A percentile compares a stretch with the other conserved stretches of the same genome.
Conservation (phyloP, 2,888 invertebrate species). For the Dicyrtoma fusca region DNA sequence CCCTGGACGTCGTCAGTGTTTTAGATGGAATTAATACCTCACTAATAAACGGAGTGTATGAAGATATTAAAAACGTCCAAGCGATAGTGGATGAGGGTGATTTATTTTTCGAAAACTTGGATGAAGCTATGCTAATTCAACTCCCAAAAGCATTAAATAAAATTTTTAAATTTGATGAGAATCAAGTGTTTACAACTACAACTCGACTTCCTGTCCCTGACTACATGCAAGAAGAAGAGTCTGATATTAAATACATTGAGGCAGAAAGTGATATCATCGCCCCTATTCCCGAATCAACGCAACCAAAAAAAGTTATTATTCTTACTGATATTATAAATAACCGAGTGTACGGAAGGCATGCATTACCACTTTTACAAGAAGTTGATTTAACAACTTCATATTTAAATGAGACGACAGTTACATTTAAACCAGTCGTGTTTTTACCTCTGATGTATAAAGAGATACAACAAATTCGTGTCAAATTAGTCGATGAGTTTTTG, state of each 20-base stretch:
- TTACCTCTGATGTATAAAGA: not conserved
- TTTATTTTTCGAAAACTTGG: not conserved
- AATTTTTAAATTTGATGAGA: not conserved
- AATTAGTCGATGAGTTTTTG: not conserved
- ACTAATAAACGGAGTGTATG: too few relatives aligned
- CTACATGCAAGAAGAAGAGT: not conserved
- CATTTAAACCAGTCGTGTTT: not conserved
- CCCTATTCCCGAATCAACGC: not conserved
- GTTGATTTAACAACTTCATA: not conserved
- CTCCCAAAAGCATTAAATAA: not conserved
- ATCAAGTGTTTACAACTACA: not conserved
- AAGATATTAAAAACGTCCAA: not conserved
- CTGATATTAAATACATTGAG: not conserved
- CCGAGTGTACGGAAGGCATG: not conserved
- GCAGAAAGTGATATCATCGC: not conserved
- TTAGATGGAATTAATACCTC: too few relatives aligned
- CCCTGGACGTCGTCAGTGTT: not conserved
- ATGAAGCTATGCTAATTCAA: not conserved
- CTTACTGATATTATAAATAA: not conserved
- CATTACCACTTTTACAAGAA: not conserved
- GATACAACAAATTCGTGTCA: not conserved
- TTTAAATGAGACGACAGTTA: not conserved
- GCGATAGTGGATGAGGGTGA: not conserved
- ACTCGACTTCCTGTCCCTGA: not conserved
- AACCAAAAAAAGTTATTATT: not conserved